phyloP scores from a whole-genome alignment of 2,113 vertebrate species.

The Sceloporus undulatus region DNA sequence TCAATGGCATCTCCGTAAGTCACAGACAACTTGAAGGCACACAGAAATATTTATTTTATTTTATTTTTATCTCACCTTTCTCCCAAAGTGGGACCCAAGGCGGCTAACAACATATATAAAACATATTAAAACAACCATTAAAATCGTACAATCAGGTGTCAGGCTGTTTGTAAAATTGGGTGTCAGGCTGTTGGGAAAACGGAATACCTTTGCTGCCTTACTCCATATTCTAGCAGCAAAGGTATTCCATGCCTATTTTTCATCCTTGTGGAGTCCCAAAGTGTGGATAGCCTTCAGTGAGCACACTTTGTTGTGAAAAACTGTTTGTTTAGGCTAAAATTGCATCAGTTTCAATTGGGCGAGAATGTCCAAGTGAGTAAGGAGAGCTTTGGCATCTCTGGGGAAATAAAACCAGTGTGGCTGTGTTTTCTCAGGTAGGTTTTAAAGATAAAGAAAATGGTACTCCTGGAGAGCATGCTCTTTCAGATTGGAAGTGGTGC shows the following conservation, averaged over 20 bases:
- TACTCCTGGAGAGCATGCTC: neutral
- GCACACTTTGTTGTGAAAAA: neutral
- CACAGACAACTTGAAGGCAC: too few relatives aligned
- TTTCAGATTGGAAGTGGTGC: neutral
- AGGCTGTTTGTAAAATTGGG: too few relatives aligned
- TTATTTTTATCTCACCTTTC: too few relatives aligned
- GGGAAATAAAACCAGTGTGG: neutral
- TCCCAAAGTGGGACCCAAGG: too few relatives aligned
- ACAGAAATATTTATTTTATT: too few relatives aligned
- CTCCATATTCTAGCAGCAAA: slow-evolving; percentile 10
- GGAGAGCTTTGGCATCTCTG: neutral
- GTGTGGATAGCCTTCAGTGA: neutral
- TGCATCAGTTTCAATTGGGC: neutral
- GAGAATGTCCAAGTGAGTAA: neutral
- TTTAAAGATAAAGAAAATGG: neutral
- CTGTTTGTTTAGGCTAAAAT: neutral
- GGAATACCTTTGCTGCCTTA: neutral
- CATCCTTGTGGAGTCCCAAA: neutral
- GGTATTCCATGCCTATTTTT: neutral
- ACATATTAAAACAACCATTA: too few relatives aligned
- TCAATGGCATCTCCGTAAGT: too few relatives aligned
- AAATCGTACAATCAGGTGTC: too few relatives aligned
- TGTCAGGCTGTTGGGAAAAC: slow-evolving; percentile 55
- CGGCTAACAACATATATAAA: too few relatives aligned
- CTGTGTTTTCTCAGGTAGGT: slow-evolving; percentile 1